A percentile compares a stretch with the other conserved stretches of the same genome.
These are phyloP conservation scores for Pocota personata DNA, from an alignment of 2,888 invertebrate species.

Conservation along the genomic window DNA sequence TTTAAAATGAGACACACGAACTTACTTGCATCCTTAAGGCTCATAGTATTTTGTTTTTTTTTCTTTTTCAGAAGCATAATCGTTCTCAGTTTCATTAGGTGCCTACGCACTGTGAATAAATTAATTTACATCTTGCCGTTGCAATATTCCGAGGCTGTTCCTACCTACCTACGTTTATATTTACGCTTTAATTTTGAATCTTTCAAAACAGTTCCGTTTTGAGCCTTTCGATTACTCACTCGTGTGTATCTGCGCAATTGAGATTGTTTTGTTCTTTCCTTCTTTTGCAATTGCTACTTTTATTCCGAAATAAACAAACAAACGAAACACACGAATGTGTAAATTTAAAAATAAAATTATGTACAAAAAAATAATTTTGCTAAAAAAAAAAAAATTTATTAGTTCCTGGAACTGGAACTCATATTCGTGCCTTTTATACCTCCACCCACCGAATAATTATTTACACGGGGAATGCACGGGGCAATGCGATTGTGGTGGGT, in stretches of 20 bases:
- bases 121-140: neutral
- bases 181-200: neutral
- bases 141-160: neutral
- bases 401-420: constrained; percentile 48
- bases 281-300: constrained; percentile 16
- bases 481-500: constrained; percentile 9
- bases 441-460: constrained; percentile 6
- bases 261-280: neutral
- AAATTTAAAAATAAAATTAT: neutral
- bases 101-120: neutral
- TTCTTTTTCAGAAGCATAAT: neutral
- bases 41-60: neutral
- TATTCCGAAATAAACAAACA: constrained; percentile 28
- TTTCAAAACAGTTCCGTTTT: neutral
- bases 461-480: neutral
- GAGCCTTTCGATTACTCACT: constrained; percentile 29
- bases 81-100: neutral
- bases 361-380: neutral
- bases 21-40: neutral
- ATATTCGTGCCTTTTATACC: constrained; percentile 4
- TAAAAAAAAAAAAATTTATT: neutral
- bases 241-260: constrained; percentile 3
- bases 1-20: neutral
- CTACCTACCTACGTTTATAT: neutral
- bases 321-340: neutral